A percentile compares a stretch with the other conserved stretches of the same genome.
Evolutionary conservation across 2,113 vertebrate genomes (phyloP).

Genomic region (Speoplatyrhinus poulsoni): DNA sequence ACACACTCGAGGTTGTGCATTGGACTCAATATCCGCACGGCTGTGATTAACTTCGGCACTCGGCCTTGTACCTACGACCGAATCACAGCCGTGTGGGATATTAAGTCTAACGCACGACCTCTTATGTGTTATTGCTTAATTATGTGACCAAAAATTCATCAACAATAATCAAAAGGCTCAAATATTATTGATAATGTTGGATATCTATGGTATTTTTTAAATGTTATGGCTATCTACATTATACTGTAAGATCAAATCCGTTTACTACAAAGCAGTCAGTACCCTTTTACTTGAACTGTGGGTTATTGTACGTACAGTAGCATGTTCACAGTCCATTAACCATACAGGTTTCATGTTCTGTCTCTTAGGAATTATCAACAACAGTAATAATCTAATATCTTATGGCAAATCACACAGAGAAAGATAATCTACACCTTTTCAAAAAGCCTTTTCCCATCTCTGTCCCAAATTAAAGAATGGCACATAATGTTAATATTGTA

Average conservation of each 20-base stretch:
- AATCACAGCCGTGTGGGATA: too few relatives aligned
- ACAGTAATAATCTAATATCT: slow-evolving; percentile 80
- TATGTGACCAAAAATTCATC: neutral
- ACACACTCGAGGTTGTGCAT: too few relatives aligned
- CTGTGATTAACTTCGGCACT: too few relatives aligned
- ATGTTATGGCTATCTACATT: neutral
- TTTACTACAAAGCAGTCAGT: slow-evolving; percentile 19
- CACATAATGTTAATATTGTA: slow-evolving; percentile 93
- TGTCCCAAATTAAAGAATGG: slow-evolving; percentile 79
- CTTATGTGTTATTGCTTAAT: too few relatives aligned
- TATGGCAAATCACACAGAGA: slow-evolving; percentile 79
- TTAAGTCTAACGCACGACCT: too few relatives aligned
- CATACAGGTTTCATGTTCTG: slow-evolving; percentile 15
- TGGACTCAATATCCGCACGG: too few relatives aligned
- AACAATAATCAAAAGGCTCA: slow-evolving; percentile 6
- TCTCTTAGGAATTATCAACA: slow-evolving; percentile 57
- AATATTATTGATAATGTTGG: neutral
- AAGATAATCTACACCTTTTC: slow-evolving; percentile 81
- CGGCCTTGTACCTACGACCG: too few relatives aligned
- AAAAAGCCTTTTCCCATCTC: slow-evolving; percentile 55
- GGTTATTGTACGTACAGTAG: slow-evolving; percentile 17
- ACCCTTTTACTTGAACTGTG: neutral
- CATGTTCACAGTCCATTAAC: slow-evolving; percentile 25
- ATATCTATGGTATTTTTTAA: neutral
- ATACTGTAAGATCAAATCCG: neutral